These are phyloP conservation scores for Periphyllus acericola DNA, from an alignment of 2,888 invertebrate genomes.

Conservation along the genomic window DNA sequence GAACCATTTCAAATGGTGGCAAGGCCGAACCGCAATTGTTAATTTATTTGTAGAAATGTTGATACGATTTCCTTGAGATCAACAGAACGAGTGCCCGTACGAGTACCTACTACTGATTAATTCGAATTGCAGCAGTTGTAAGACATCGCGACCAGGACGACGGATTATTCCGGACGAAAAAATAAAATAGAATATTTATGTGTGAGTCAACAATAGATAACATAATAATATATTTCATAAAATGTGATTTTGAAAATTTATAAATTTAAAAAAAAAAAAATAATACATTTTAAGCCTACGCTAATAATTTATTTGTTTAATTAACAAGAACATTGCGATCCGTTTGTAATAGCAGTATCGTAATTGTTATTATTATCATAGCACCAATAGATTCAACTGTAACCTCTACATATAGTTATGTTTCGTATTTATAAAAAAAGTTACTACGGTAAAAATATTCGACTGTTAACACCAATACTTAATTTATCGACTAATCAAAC, in stretches of 20 bases:
- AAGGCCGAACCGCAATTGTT: too few species aligned
- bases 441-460: conserved; percentile 42
- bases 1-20: too few species aligned
- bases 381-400: conserved; percentile 61
- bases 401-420: conserved; percentile 35
- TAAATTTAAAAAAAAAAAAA: conserved; percentile 21
- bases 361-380: conserved; percentile 55
- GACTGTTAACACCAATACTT: conserved; percentile 19
- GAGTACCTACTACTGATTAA: too few species aligned
- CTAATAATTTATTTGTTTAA: conserved; percentile 33
- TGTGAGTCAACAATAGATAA: conserved; percentile 46
- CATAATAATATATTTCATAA: conserved; percentile 39
- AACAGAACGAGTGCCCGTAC: too few species aligned
- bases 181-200: neutral
- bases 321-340: neutral
- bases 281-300: conserved; percentile 31
- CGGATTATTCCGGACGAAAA: neutral
- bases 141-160: neutral
- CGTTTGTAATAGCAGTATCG: conserved; percentile 8
- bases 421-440: conserved; percentile 26
- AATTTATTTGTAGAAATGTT: too few species aligned
- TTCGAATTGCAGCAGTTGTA: neutral
- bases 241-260: neutral
- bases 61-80: too few species aligned
- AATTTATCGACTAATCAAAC: neutral